phyloP scores from a whole-genome alignment of 1,140 invertebrate species.

The Diabrotica undecimpunctata region DNA sequence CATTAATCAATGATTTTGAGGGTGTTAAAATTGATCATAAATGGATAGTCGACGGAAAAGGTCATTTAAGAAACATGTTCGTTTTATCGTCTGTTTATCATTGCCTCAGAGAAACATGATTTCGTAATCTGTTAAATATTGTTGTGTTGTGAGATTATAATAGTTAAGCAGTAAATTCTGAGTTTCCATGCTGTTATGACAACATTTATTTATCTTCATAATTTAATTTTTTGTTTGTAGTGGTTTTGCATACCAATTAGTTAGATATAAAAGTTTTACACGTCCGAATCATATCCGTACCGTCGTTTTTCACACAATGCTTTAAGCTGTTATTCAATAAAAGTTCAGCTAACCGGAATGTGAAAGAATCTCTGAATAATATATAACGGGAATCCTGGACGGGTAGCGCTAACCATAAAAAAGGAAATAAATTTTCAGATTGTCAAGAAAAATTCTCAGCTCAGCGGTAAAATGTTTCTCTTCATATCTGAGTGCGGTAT shows the following conservation, averaged over 20 bases:
- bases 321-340: conserved; percentile 30
- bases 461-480: conserved; percentile 9
- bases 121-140: too few species aligned
- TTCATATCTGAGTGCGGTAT: not conserved
- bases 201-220: too few species aligned
- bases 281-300: not conserved
- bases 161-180: too few species aligned
- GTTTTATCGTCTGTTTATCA: too few species aligned
- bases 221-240: too few species aligned
- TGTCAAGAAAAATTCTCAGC: conserved; percentile 26
- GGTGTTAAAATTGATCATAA: too few species aligned
- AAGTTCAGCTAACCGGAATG: conserved; percentile 28
- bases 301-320: conserved; percentile 6
- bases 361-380: conserved; percentile 30
- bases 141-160: too few species aligned
- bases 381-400: conserved; percentile 17
- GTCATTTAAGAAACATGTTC: too few species aligned
- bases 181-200: too few species aligned
- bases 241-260: not conserved
- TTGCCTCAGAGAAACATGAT: too few species aligned
- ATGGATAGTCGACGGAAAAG: too few species aligned
- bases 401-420: conserved; percentile 20
- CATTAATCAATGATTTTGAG: too few species aligned
- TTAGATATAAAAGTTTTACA: not conserved
- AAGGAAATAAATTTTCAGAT: conserved; percentile 37